phyloP scores from a whole-genome alignment of 2,888 invertebrate species.

The Slavum lentiscoides region DNA sequence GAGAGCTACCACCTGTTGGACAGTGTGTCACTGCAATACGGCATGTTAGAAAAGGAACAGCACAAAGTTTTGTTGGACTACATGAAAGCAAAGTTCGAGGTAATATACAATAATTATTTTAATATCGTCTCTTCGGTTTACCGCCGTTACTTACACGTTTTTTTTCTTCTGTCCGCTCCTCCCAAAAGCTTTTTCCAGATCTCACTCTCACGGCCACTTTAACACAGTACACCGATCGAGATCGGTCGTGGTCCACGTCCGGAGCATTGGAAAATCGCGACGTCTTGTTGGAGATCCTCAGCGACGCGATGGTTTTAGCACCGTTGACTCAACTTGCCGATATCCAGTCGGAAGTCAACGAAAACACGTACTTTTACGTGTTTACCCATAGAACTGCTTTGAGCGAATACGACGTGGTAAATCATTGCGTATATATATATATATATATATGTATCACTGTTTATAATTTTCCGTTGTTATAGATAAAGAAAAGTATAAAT shows the following conservation, averaged over 20 bases:
- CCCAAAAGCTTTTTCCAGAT: constrained; percentile 55
- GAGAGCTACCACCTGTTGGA: constrained; percentile 79
- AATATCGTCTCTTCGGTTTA: neutral
- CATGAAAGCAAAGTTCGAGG: constrained; percentile 75
- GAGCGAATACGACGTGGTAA: constrained; percentile 77
- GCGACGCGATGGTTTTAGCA: constrained; percentile 84
- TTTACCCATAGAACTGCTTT: constrained; percentile 82
- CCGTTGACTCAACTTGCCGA: constrained; percentile 77
- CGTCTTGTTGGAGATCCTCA: constrained; percentile 81
- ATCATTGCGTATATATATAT: neutral
- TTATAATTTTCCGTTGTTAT: constrained; percentile 57
- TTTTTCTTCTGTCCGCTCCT: neutral
- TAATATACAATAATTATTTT: constrained; percentile 57
- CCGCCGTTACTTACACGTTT: neutral
- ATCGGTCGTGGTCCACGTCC: constrained; percentile 44
- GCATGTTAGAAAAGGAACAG: constrained; percentile 74
- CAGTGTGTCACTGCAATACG: constrained; percentile 72
- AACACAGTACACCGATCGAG: constrained; percentile 55
- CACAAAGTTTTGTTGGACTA: constrained; percentile 77
- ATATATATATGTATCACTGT: constrained; percentile 38
- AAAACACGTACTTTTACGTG: constrained; percentile 83
- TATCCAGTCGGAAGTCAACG: constrained; percentile 75
- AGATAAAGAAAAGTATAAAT: constrained; percentile 75
- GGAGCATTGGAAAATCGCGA: constrained; percentile 70
- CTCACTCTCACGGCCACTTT: constrained; percentile 56